Evolutionary conservation across 2,113 vertebrate species (phyloP), one percentile per base, ranked within the genome.

Genomic region (Mixornis gularis): DNA sequence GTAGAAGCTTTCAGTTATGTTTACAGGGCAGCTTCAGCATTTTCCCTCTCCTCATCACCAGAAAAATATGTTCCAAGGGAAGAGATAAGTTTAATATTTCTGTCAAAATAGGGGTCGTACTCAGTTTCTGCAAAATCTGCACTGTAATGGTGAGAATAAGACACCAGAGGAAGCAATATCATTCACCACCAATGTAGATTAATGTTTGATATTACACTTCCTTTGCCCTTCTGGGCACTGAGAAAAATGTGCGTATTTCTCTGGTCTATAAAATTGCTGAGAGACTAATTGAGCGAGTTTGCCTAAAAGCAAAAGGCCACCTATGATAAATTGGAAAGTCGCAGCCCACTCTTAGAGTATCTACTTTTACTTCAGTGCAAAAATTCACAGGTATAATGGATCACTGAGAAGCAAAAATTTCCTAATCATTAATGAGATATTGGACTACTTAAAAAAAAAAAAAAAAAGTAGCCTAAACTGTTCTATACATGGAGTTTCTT

Each of bases 231-330:
- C 48, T 59, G 76, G 66, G 80, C 78, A 84, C 20, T 49, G 19
- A 86, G 63, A 89, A 90, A 92, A 92, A 93, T 69, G 55, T 58
- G 43, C 32, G 21, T 32, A 29, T 60, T 73, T 32, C 89, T 52
- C 29, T 60, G 43, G 59, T 79, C 64, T 64, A 1, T 62, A 32
- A 89, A 91, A 82, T 19, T 84, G 66, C 66, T 72, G 77, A 82
- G 41, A 85, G 64, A 79, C 27, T 94, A 95, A 95, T 30, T 70
- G 81, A 89, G 72, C 74, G 84, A 89, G 52, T 51, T 48, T 80
- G 73, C 69, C 63, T 82, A 41, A 92, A 94, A 94, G 17, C 29
- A 84, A 68, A 92, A 76, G 36, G 41, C 58, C 36, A 86, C 13
- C 21, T 62, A 40, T 53, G 30, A 73, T 32, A 71, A 68, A 89